phyloP scores from a whole-genome alignment of 2,113 vertebrate species.

The Nipponia nippon region DNA sequence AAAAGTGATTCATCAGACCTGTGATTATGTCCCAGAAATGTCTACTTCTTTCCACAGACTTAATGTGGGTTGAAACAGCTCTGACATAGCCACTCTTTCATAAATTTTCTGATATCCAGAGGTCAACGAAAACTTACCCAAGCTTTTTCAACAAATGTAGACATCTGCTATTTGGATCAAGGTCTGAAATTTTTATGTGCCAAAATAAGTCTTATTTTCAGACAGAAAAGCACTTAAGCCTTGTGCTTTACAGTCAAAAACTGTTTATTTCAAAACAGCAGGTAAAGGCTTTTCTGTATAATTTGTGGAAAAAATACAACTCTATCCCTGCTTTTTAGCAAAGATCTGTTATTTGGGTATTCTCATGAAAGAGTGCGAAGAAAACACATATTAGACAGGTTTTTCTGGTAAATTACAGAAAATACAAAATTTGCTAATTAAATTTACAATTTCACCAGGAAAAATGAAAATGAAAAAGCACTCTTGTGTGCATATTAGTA shows the following conservation, averaged over 20 bases:
- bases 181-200: not conserved
- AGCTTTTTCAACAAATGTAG: not conserved
- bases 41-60: not conserved
- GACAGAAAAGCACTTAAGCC: not conserved
- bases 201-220: not conserved
- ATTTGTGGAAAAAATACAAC: not conserved
- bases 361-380: not conserved
- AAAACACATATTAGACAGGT: not conserved
- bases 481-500: not conserved
- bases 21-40: not conserved
- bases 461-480: not conserved
- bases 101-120: not conserved
- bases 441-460: not conserved
- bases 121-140: not conserved
- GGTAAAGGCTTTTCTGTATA: not conserved
- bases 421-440: not conserved
- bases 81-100: not conserved
- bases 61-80: not conserved
- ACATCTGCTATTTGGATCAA: not conserved
- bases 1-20: not conserved
- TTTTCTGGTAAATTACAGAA: not conserved
- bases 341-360: not conserved
- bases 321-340: not conserved
- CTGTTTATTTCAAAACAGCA: not conserved
- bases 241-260: not conserved